Conservation (phyloP, 2,113 vertebrate species). For the Lycocorax pyrrhopterus region DNA sequence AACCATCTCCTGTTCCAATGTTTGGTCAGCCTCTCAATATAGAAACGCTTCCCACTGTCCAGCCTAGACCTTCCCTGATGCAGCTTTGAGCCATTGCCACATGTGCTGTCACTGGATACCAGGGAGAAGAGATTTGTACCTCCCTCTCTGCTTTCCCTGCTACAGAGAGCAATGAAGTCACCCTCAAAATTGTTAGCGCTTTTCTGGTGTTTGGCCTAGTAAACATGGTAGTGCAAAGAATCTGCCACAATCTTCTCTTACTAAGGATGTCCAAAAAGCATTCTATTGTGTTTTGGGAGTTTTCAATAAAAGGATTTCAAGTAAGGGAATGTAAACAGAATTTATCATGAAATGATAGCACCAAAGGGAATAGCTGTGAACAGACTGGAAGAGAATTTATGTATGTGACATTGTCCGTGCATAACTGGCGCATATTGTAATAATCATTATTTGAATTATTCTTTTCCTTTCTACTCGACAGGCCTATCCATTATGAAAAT, state of each 20-base stretch:
- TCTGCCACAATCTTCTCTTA: not conserved
- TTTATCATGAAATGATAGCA: not conserved
- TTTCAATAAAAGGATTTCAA: not conserved
- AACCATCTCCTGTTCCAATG: not conserved
- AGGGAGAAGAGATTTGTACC: not conserved
- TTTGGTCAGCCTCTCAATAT: not conserved
- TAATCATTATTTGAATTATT: conserved; percentile 39
- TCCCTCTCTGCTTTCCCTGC: not conserved
- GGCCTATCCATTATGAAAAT: conserved; percentile 50
- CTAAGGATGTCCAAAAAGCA: not conserved
- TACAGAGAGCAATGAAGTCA: not conserved
- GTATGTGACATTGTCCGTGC: not conserved
- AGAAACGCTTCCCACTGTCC: not conserved
- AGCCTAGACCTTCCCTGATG: not conserved
- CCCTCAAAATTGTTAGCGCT: not conserved
- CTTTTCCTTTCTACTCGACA: conserved; percentile 41
- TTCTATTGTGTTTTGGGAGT: not conserved
- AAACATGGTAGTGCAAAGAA: not conserved
- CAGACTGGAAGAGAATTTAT: conserved; percentile 16
- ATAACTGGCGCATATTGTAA: conserved; percentile 13
- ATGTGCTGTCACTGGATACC: rapidly evolving
- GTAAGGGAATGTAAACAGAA: conserved; percentile 16
- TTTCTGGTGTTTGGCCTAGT: not conserved
- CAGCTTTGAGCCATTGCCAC: not conserved
- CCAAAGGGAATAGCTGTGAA: conserved; percentile 21